Evolutionary conservation across 2,888 invertebrate species (phyloP).

Genomic region (Eremobia ochroleuca): DNA sequence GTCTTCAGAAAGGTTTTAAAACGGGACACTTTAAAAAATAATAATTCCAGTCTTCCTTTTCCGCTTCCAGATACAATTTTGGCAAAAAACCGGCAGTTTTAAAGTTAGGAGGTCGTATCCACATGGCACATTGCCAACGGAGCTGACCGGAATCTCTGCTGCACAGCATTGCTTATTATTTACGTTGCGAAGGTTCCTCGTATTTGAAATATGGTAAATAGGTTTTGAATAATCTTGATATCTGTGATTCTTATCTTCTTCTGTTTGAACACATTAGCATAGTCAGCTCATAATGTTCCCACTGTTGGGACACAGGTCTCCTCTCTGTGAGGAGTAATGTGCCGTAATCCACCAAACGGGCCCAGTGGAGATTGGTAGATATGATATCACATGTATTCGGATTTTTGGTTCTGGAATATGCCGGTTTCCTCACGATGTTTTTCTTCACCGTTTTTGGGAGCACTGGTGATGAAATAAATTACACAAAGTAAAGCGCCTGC

Average conservation of each 20-base stretch:
- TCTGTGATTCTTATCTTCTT: background rate
- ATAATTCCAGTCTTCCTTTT: conserved; percentile 11
- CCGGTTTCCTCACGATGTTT: too few species aligned
- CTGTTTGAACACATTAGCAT: background rate
- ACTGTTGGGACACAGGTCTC: background rate
- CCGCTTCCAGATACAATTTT: conserved; percentile 32
- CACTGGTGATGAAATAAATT: too few species aligned
- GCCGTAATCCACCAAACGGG: background rate
- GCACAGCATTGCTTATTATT: conserved; percentile 45
- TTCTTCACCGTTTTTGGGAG: too few species aligned
- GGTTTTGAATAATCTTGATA: background rate
- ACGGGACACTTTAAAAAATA: background rate
- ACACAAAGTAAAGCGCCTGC: background rate
- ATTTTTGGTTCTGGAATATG: background rate
- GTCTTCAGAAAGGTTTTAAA: background rate
- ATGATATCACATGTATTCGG: background rate
- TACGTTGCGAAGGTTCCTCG: conserved; percentile 32
- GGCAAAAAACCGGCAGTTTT: conserved; percentile 30
- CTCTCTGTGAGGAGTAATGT: background rate
- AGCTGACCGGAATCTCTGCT: conserved; percentile 38
- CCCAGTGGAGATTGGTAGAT: background rate
- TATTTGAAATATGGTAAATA: conserved; percentile 22
- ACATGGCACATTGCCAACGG: conserved; percentile 50
- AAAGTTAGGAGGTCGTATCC: conserved; percentile 38
- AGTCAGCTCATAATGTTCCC: background rate